phyloP scores from a whole-genome alignment of 64 coral and sea anemone species.

The Anthopleura sola region DNA sequence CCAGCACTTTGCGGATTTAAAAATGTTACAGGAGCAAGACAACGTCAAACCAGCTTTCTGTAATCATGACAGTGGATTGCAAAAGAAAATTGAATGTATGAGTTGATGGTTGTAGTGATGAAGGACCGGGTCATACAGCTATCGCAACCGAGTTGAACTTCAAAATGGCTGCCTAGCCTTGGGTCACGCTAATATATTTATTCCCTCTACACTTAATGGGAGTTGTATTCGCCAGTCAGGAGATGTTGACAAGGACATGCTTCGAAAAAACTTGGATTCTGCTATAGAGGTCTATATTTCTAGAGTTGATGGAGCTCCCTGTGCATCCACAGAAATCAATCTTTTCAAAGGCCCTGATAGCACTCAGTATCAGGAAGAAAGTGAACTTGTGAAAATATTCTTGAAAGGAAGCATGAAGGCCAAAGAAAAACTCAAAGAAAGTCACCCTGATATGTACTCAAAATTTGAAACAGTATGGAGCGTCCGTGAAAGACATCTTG shows the following conservation, averaged over 20 bases:
- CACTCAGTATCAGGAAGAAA: slow-evolving; percentile 4
- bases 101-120: slow-evolving; percentile 28
- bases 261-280: slow-evolving; percentile 29
- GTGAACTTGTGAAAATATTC: slow-evolving; percentile 24
- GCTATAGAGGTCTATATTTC: slow-evolving; percentile 64
- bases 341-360: slow-evolving; percentile 50
- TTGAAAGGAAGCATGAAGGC: slow-evolving; percentile 50
- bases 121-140: slow-evolving; percentile 51
- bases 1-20: background rate
- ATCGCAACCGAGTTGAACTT: slow-evolving; percentile 59
- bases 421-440: slow-evolving; percentile 29
- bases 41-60: slow-evolving; percentile 15
- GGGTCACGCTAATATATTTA: slow-evolving; percentile 54
- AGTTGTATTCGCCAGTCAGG: slow-evolving; percentile 7
- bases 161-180: slow-evolving; percentile 69
- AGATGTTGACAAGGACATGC: slow-evolving; percentile 19
- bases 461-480: slow-evolving; percentile 55
- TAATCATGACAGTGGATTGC: background rate
- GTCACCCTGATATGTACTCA: slow-evolving; percentile 27
- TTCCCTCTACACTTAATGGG: slow-evolving; percentile 61
- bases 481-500: slow-evolving; percentile 45
- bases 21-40: slow-evolving; percentile 2
- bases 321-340: slow-evolving; percentile 48
- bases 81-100: slow-evolving; percentile 30
- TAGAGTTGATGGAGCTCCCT: slow-evolving; percentile 43